phyloP scores from a whole-genome alignment of 2,888 invertebrate genomes.

The Ophraella communa region DNA sequence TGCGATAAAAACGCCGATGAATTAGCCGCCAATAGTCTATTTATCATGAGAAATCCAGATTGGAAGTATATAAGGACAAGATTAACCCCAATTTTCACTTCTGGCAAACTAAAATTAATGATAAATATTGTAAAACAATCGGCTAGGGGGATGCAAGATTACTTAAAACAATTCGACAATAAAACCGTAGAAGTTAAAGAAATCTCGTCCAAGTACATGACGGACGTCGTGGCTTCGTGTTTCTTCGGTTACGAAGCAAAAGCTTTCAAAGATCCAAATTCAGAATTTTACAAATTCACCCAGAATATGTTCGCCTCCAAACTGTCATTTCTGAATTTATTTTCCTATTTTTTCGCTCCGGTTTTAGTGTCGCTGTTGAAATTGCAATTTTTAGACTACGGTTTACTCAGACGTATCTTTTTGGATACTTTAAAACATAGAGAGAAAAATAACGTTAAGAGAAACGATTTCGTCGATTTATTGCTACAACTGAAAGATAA shows the following conservation, averaged over 20 bases:
- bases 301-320: conserved; percentile 52
- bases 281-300: conserved; percentile 56
- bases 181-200: conserved; percentile 51
- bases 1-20: conserved; percentile 59
- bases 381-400: conserved; percentile 52
- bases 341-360: conserved; percentile 53
- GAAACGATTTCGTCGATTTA: conserved; percentile 61
- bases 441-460: conserved; percentile 44
- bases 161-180: conserved; percentile 43
- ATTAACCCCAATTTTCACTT: conserved; percentile 63
- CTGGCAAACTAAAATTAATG: conserved; percentile 64
- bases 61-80: conserved; percentile 64
- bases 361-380: conserved; percentile 52
- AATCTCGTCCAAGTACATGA: conserved; percentile 56
- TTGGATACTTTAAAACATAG: conserved; percentile 50
- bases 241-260: conserved; percentile 60
- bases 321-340: conserved; percentile 46
- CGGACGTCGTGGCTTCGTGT: conserved; percentile 60
- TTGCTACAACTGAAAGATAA: conserved; percentile 53
- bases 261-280: conserved; percentile 53
- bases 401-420: conserved; percentile 52
- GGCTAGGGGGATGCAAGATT: conserved; percentile 50
- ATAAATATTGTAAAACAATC: conserved; percentile 59
- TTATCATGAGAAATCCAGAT: conserved; percentile 60
- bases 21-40: conserved; percentile 58